Conservation (phyloP, 2,797 vertebrate species). For the Onychomys torridus region DNA sequence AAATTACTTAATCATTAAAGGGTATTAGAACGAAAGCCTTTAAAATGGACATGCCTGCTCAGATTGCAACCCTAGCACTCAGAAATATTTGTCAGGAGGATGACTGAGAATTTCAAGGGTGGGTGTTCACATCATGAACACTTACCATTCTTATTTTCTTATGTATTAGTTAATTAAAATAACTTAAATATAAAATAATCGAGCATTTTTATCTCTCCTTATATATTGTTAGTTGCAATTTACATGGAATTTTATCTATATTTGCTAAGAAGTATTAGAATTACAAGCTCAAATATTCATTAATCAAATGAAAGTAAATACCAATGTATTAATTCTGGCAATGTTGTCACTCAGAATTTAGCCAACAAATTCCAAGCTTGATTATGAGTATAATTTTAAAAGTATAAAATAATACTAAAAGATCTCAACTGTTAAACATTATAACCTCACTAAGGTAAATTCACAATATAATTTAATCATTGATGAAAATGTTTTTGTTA, state of each 20-base stretch:
- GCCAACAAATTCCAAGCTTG: neutral
- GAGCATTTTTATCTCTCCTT: neutral
- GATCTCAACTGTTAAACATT: neutral
- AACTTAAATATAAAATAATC: neutral
- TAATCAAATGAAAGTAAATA: neutral
- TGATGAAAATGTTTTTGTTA: neutral
- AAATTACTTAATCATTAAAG: neutral
- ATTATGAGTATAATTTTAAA: neutral
- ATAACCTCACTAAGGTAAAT: neutral
- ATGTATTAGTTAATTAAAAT: neutral
- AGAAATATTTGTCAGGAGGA: neutral
- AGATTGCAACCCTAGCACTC: too few species aligned
- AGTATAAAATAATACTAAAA: neutral
- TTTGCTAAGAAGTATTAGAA: neutral
- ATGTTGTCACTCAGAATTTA: neutral
- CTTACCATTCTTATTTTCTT: neutral
- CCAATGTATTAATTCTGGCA: neutral
- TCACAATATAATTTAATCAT: conserved; percentile 16
- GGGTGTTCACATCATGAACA: neutral
- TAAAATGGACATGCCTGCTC: neutral
- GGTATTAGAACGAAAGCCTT: neutral
- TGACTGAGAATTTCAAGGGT: too few species aligned
- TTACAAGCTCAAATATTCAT: neutral
- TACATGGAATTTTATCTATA: too few species aligned
- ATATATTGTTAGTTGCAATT: neutral